phyloP scores from a whole-genome alignment of 2,888 invertebrate genomes.

The Steinernema scapterisci region DNA sequence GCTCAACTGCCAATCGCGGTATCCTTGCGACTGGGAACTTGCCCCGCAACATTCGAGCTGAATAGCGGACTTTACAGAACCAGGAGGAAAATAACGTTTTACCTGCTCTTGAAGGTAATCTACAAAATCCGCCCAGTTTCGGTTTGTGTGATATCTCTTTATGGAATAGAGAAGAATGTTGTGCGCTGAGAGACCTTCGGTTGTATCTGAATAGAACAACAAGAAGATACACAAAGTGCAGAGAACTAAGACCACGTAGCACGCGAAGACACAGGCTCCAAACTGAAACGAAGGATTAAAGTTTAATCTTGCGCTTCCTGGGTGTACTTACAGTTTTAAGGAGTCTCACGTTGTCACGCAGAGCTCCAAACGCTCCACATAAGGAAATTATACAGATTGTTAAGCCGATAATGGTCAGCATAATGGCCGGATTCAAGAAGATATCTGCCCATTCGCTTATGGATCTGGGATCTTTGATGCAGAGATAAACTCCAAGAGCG shows the following conservation, averaged over 20 bases:
- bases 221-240: conserved; percentile 62
- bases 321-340: conserved; percentile 60
- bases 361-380: conserved; percentile 62
- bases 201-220: conserved; percentile 66
- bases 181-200: conserved; percentile 60
- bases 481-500: conserved; percentile 66
- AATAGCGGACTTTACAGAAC: neutral
- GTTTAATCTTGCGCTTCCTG: neutral
- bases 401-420: conserved; percentile 55
- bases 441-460: conserved; percentile 59
- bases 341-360: conserved; percentile 65
- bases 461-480: conserved; percentile 61
- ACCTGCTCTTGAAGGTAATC: conserved; percentile 67
- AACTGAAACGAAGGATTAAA: conserved; percentile 54
- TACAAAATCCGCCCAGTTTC: conserved; percentile 66
- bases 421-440: conserved; percentile 62
- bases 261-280: conserved; percentile 61
- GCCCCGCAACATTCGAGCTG: conserved; percentile 70
- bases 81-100: neutral
- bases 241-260: conserved; percentile 63
- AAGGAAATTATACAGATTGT: conserved; percentile 58
- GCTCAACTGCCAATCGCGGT: conserved; percentile 69
- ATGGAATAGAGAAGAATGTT: conserved; percentile 60
- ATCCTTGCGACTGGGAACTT: conserved; percentile 67
- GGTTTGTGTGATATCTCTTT: conserved; percentile 63